Percentiles rank a stretch among this genome's conserved stretches.
Evolutionary conservation across 2,797 vertebrate species (phyloP).

Genomic region (Trachops cirrhosus): DNA sequence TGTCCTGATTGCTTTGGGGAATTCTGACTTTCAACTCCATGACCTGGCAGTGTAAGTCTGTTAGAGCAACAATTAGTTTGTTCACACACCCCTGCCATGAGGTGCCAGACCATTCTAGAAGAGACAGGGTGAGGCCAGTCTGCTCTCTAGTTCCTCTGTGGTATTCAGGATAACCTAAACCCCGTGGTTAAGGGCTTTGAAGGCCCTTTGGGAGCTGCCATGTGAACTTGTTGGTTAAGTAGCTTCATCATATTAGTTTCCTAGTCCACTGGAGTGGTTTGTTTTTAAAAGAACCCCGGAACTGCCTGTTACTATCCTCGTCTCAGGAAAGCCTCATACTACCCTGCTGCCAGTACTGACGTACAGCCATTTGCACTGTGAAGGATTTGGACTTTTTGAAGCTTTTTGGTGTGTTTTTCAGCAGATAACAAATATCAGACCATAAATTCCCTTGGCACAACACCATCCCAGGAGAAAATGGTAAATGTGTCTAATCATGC

Average conservation of each 20-base stretch:
- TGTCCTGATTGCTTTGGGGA: not conserved
- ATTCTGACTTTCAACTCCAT: not conserved
- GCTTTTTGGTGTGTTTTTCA: not conserved
- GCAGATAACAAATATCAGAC: not conserved
- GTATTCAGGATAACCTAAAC: not conserved
- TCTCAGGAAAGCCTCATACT: not conserved
- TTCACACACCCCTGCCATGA: not conserved
- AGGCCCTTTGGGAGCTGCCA: not conserved
- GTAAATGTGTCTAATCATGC: not conserved
- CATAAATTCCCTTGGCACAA: not conserved
- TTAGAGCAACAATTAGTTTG: not conserved
- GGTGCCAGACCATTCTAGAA: not conserved
- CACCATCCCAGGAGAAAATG: not conserved
- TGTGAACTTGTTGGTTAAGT: not conserved
- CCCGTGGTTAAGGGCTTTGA: not conserved
- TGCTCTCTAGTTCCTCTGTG: not conserved
- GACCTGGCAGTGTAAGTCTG: not conserved
- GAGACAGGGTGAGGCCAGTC: not conserved
- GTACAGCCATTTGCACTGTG: not conserved
- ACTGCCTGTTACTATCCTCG: not conserved
- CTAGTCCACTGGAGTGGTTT: conserved; percentile 13
- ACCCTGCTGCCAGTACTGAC: not conserved
- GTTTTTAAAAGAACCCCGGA: not conserved
- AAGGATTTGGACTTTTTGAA: conserved; percentile 14
- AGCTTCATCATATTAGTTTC: not conserved